A percentile compares a stretch with the other conserved stretches of the same genome.
phyloP scores from a whole-genome alignment of 2,888 invertebrate genomes.

The Patella pellucida region DNA sequence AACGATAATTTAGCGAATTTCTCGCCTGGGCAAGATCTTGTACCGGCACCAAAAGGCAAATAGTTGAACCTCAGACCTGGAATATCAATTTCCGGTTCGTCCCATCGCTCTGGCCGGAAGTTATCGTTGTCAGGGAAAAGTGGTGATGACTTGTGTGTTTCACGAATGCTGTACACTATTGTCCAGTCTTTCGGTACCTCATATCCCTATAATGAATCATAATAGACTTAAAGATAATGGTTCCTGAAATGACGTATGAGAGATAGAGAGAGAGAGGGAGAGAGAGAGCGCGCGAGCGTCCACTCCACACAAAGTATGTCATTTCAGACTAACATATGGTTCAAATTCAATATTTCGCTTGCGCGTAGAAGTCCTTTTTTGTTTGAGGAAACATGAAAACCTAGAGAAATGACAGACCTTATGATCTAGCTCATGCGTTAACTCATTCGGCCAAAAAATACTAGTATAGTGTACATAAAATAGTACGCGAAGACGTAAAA shows the following conservation, averaged over 20 bases:
- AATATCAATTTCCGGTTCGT: constrained; percentile 20
- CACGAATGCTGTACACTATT: constrained; percentile 56
- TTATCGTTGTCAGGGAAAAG: constrained; percentile 32
- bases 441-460: no score
- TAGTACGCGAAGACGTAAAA: neutral
- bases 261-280: neutral
- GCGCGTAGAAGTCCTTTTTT: no score
- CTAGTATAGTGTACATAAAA: no score
- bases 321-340: no score
- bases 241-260: neutral
- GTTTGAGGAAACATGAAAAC: no score
- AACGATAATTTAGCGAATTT: constrained; percentile 58
- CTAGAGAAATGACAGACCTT: no score
- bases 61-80: constrained; percentile 40
- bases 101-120: constrained; percentile 55
- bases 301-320: no score
- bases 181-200: constrained; percentile 64
- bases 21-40: constrained; percentile 59
- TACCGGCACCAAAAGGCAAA: constrained; percentile 62
- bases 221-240: no score
- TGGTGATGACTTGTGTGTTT: constrained; percentile 51
- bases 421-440: no score
- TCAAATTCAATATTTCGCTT: no score
- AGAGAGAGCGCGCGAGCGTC: neutral
- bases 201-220: constrained; percentile 54